phyloP scores from a whole-genome alignment of 1,140 invertebrate species.

The Tigriopus japonicus region DNA sequence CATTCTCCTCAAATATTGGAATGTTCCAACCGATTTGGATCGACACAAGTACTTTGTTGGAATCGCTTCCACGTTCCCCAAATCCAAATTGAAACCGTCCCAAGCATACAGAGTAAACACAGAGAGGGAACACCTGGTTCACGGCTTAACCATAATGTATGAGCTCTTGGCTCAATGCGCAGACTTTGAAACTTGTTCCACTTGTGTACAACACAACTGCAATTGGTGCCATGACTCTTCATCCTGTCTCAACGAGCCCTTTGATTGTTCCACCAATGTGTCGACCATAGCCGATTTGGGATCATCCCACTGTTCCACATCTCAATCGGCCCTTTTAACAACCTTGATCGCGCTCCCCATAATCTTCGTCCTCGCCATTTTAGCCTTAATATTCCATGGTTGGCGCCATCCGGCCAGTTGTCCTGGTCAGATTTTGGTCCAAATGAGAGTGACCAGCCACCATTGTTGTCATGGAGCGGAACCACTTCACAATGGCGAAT shows the following conservation, averaged over 20 bases:
- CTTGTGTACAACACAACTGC: background rate
- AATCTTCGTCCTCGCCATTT: background rate
- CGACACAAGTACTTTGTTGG: too few species aligned
- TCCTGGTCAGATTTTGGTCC: background rate
- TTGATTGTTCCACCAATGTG: background rate
- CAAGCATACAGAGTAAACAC: background rate
- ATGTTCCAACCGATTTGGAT: too few species aligned
- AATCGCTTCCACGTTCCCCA: too few species aligned
- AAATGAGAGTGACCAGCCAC: background rate
- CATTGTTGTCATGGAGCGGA: background rate
- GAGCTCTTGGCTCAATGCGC: background rate
- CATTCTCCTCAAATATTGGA: too few species aligned
- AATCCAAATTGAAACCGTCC: background rate
- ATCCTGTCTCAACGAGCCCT: background rate
- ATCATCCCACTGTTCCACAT: background rate
- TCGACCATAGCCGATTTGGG: background rate
- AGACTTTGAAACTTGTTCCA: background rate
- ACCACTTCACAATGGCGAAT: background rate
- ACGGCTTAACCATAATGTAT: background rate
- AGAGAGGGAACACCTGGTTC: background rate
- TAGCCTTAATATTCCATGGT: background rate
- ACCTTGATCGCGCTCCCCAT: background rate
- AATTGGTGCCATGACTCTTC: background rate
- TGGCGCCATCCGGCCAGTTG: background rate
- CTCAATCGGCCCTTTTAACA: background rate